Base-by-base conservation (phyloP, 2,888 invertebrate species). In the Agonopterix subpropinquella region DNA sequence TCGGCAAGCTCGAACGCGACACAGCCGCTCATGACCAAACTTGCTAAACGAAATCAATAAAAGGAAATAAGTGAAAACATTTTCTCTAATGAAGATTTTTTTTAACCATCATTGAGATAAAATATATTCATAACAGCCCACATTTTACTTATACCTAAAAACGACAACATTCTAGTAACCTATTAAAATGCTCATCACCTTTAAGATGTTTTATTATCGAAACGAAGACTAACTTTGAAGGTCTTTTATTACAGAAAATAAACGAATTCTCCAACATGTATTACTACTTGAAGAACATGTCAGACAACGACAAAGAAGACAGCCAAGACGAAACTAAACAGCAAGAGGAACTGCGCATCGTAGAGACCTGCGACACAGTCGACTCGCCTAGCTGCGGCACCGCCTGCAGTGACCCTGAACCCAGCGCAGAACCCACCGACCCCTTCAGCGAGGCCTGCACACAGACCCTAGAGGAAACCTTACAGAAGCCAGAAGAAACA, bases 201-300 rank as follows among this genome's bases (percentile, higher is more conserved):
- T 28, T 28, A 28, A 5, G 28, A 28, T 28, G 28, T 7, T 28
- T 28, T 5, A 28, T 28, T 28, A 28, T 28, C 5, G 28, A 28
- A 28, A 1, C 28, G 28, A 28, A 28, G 28, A 28, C 28, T 28
- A 28, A 28, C 7, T 28, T 4, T 28, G 4, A 18, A 5, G 7
- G 28, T 28, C 7, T 42, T n/a, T 44, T 49, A 9, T 45, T 45
- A 9, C 88, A 94, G 94, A 94, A 95, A 92, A 95, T 96, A 90
- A 95, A 95, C 75, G 95, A 95, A 76, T 93, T 96, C 70, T 93
- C 94, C 47, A 95, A 93, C 70, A 94, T 95, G 92, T 96, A 96
- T 74, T 93, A 94, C 65, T 95, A 95, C 74, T 90, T 96, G 65
- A 95, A 95, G 77, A 94, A 94, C 56, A 93, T 95, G 80, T 92